Evolutionary conservation across 1,140 invertebrate genomes (phyloP), one percentile per base, ranked within the genome.

Genomic region (Cryptotermes secundus): DNA sequence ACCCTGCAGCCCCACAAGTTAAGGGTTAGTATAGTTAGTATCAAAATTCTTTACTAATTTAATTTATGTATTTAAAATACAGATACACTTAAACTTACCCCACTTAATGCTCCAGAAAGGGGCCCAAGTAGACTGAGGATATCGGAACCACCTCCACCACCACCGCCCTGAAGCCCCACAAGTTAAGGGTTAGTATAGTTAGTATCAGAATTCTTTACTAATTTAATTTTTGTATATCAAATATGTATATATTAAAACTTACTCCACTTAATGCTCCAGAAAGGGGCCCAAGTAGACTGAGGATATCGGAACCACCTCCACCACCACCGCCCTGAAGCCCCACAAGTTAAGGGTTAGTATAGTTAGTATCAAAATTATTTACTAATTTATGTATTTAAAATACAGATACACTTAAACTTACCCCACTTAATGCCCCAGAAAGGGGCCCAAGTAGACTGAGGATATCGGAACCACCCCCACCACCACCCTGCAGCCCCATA

Each of bases 41-140:
- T 49, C 3, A 49, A 35, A n/a, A n/a, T n/a, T n/a, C n/a, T n/a
- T n/a, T n/a, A n/a, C n/a, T n/a, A n/a, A n/a, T n/a, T n/a, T n/a
- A n/a, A n/a, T n/a, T n/a, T n/a, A n/a, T 49, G 45, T 22, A 3
- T 3, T 14, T 49, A 49, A 49, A 19, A 19, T 38, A 35, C 4
- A 35, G 31, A 22, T 6, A 24, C 4, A 38, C 4, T 80, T 3
- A 34, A 59, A 83, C 85, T 82, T 81, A 87, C 87, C n/a, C 86
- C 86, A 83, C 87, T 87, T 34, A 86, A 84, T 36, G 85, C 85
- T 72, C 85, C 86, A 24, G 86, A 83, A 26, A 87, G 81, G 24
- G 87, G 87, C 34, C 86, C 86, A 10, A 87, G 82, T 10, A 87
- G 85, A 45, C 84, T 85, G 3, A 87, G 72, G 35, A 87, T 85